Percentiles rank a stretch among this genome's conserved stretches.
Evolutionary conservation across 1,140 invertebrate species (phyloP).

Genomic region (Penaeus japonicus): DNA sequence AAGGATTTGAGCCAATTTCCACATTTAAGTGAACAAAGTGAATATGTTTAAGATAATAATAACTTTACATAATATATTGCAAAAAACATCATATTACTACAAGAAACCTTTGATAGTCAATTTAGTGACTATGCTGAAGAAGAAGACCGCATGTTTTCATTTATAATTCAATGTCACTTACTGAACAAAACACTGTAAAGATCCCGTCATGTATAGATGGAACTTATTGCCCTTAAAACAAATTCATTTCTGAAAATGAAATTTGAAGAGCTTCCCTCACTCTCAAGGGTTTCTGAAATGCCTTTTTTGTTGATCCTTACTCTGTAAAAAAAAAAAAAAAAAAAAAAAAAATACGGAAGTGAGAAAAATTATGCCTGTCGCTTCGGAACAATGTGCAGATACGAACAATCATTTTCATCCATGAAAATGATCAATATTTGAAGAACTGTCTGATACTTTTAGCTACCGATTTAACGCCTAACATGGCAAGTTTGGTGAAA

Average conservation of each 20-base stretch:
- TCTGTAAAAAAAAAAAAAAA: background rate
- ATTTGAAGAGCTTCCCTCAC: slow-evolving; percentile 18
- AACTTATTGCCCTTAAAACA: slow-evolving; percentile 21
- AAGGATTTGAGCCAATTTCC: background rate
- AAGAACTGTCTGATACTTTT: background rate
- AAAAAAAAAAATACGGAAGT: background rate
- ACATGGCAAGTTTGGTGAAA: background rate
- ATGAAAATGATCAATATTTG: background rate
- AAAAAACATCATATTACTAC: background rate
- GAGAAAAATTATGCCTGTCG: background rate
- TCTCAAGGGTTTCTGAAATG: background rate
- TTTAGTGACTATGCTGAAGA: too few relatives aligned
- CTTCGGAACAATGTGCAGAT: background rate
- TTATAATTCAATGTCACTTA: background rate
- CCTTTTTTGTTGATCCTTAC: background rate
- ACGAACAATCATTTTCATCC: background rate
- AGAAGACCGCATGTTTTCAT: slow-evolving; percentile 23
- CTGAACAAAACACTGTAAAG: background rate
- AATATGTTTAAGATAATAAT: background rate
- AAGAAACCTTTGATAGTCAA: too few relatives aligned
- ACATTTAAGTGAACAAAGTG: background rate
- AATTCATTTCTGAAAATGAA: slow-evolving; percentile 7
- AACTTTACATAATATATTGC: background rate
- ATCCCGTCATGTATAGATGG: slow-evolving; percentile 8
- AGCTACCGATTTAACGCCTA: background rate